These are phyloP conservation scores for Strigamia maritima DNA, from an alignment of 2,888 invertebrate species.

Conservation along the genomic window DNA sequence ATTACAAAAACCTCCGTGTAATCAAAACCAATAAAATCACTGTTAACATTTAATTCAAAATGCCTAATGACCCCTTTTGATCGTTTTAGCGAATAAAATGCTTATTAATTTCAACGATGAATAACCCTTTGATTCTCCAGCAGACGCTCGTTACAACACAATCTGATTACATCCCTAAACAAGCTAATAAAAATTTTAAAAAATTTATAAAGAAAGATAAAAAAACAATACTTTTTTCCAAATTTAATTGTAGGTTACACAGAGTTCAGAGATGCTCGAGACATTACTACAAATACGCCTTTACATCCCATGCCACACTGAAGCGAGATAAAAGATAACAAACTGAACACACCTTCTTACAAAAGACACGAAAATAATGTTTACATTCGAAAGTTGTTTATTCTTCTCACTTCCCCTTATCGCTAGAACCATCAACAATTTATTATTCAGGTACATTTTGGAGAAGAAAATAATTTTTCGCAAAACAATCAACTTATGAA, in stretches of 20 bases:
- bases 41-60: no score
- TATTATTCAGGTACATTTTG: background rate
- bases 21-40: no score
- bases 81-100: background rate
- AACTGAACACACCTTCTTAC: background rate
- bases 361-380: background rate
- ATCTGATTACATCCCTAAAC: background rate
- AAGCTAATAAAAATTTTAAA: background rate
- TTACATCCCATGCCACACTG: background rate
- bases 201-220: background rate
- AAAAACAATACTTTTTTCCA: background rate
- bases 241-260: background rate
- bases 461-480: background rate
- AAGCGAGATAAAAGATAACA: background rate
- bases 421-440: background rate
- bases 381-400: constrained; percentile 20
- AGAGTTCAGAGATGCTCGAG: background rate
- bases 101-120: background rate
- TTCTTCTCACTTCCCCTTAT: background rate
- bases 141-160: background rate
- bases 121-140: background rate
- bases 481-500: background rate
- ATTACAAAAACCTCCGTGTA: no score
- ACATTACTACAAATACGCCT: background rate
- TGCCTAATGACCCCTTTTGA: background rate